These are phyloP conservation scores for Clivina fossor DNA, from an alignment of 2,888 invertebrate species.

Conservation along the genomic window DNA sequence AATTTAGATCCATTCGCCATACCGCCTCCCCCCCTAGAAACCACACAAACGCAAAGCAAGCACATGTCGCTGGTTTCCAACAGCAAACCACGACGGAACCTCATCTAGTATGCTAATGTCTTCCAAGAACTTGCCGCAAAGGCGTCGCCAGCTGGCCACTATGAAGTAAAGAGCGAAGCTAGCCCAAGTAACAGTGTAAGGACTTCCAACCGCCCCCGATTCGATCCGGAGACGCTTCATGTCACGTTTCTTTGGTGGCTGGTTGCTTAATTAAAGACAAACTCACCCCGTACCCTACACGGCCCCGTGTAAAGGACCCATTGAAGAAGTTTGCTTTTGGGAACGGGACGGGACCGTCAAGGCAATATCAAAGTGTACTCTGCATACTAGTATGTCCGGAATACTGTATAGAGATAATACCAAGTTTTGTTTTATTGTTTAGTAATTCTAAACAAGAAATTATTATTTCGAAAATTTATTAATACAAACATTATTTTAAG, in stretches of 20 bases:
- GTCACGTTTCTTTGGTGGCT: conserved; percentile 29
- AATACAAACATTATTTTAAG: too few species aligned
- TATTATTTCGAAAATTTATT: too few species aligned
- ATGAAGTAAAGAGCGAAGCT: conserved; percentile 60
- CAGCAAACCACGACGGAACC: conserved; percentile 40
- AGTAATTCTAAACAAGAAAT: too few species aligned
- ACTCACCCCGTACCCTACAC: conserved; percentile 20
- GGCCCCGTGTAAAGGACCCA: conserved; percentile 20
- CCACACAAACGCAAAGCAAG: too few species aligned
- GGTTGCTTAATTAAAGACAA: conserved; percentile 34
- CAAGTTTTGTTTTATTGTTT: too few species aligned
- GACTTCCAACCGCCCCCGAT: background rate
- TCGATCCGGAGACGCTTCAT: conserved; percentile 7
- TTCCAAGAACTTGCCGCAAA: conserved; percentile 51
- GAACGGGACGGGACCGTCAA: too few species aligned
- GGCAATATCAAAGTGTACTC: too few species aligned
- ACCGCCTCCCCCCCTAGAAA: too few species aligned
- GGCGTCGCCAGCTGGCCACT: conserved; percentile 61
- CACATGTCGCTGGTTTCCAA: conserved; percentile 30
- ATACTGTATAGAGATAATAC: too few species aligned
- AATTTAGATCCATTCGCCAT: too few species aligned
- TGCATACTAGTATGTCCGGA: too few species aligned
- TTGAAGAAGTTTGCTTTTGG: conserved; percentile 24
- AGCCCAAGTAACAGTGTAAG: conserved; percentile 37
- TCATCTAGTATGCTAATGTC: conserved; percentile 55